Evolutionary conservation across 2,113 vertebrate species (phyloP).

Genomic region (Erinaceus europaeus): DNA sequence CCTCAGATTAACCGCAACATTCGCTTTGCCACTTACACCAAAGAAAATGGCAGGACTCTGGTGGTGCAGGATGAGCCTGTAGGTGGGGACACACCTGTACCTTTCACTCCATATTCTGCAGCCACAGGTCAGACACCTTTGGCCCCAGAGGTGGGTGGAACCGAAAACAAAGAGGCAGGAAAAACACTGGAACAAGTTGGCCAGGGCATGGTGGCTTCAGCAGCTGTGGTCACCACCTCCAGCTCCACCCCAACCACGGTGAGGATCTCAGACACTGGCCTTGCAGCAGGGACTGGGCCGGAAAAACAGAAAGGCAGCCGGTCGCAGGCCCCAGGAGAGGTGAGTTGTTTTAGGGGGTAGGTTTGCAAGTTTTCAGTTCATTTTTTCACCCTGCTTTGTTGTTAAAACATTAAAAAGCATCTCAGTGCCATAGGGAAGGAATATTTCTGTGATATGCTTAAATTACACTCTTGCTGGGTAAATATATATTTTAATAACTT

Average conservation of each 20-base stretch:
- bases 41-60: slow-evolving; percentile 93
- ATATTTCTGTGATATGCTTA: slow-evolving; percentile 29
- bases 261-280: slow-evolving; percentile 87
- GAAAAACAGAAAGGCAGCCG: slow-evolving; percentile 86
- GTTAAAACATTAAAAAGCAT: slow-evolving; percentile 33
- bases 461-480: slow-evolving; percentile 39
- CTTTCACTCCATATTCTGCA: slow-evolving; percentile 89
- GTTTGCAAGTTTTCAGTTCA: slow-evolving; percentile 36
- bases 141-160: slow-evolving; percentile 82
- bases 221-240: slow-evolving; percentile 84
- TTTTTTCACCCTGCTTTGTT: slow-evolving; percentile 28
- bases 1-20: slow-evolving; percentile 90
- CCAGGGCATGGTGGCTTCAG: slow-evolving; percentile 79
- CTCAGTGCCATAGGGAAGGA: slow-evolving; percentile 28
- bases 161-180: slow-evolving; percentile 83
- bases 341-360: slow-evolving; percentile 78
- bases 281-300: slow-evolving; percentile 81
- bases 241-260: slow-evolving; percentile 87
- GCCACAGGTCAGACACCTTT: slow-evolving; percentile 88
- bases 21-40: slow-evolving; percentile 90
- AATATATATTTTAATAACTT: slow-evolving; percentile 57
- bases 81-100: slow-evolving; percentile 80
- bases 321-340: slow-evolving; percentile 87
- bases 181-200: slow-evolving; percentile 85
- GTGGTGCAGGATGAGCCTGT: slow-evolving; percentile 89